Evolutionary conservation across 2,113 vertebrate species (phyloP).

Genomic region (Lophochroa leadbeateri): DNA sequence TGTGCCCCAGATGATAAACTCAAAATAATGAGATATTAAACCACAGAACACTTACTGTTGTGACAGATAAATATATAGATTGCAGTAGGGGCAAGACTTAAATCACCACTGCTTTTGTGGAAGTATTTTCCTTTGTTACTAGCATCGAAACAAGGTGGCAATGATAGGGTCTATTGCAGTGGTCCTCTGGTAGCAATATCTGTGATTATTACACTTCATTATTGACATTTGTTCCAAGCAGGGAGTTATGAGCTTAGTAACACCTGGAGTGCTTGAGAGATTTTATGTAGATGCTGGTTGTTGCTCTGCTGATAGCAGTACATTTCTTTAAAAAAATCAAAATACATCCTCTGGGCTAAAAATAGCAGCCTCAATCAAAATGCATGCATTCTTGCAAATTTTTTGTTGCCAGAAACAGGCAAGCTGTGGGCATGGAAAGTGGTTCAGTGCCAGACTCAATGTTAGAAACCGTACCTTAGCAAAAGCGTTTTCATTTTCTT

Average conservation of each 20-base stretch:
- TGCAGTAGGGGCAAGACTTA: not conserved
- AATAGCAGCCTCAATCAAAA: not conserved
- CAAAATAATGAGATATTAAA: not conserved
- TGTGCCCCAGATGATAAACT: not conserved
- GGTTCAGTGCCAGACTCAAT: not conserved
- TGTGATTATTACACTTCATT: not conserved
- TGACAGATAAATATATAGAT: not conserved
- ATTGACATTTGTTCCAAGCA: not conserved
- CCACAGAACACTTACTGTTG: not conserved
- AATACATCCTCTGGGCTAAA: not conserved
- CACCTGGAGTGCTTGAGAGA: not conserved
- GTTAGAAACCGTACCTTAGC: not conserved
- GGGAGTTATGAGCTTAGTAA: not conserved
- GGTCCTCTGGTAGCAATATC: not conserved
- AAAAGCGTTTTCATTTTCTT: not conserved
- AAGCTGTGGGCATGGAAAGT: not conserved
- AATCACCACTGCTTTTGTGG: not conserved
- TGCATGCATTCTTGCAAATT: not conserved
- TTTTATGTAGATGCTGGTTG: not conserved
- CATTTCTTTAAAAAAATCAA: not conserved
- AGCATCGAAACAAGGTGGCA: not conserved
- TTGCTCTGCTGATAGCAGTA: not conserved
- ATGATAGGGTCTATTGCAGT: fast-evolving
- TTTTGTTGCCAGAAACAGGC: not conserved
- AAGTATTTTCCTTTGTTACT: not conserved